Evolutionary conservation across 2,113 vertebrate species (phyloP).

Genomic region (Gnathonemus longibarbis): DNA sequence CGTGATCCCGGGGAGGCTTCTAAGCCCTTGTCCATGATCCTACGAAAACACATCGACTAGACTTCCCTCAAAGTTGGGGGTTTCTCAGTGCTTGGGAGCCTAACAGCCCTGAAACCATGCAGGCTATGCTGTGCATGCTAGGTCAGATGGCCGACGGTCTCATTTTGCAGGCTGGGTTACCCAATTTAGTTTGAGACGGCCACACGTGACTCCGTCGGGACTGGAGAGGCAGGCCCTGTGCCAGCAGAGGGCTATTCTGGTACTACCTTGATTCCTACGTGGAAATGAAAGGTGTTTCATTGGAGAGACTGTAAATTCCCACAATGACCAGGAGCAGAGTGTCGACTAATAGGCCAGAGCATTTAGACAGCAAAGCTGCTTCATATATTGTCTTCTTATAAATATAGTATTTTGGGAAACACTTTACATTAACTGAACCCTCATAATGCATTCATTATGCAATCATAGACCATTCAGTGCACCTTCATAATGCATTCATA

Average conservation of each 20-base stretch:
- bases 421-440: not conserved
- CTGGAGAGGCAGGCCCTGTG: not conserved
- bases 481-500: too few relatives aligned
- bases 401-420: not conserved
- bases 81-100: constrained; percentile 26
- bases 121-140: constrained; percentile 24
- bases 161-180: constrained; percentile 38
- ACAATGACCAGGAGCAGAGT: not conserved
- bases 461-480: not conserved
- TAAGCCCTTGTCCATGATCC: not conserved
- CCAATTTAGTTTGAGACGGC: constrained; percentile 28
- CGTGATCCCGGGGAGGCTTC: not conserved
- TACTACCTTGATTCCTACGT: not conserved
- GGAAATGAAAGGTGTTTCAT: not conserved
- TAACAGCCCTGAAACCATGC: constrained; percentile 32
- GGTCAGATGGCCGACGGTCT: constrained; percentile 29
- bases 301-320: not conserved
- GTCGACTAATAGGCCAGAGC: not conserved
- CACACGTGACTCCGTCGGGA: not conserved
- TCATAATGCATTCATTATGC: not conserved
- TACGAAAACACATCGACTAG: not conserved
- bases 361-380: not conserved
- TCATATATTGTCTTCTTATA: not conserved
- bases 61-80: not conserved
- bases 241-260: not conserved